phyloP scores from a whole-genome alignment of 2,888 invertebrate species.

The Drymonia ruficornis region DNA sequence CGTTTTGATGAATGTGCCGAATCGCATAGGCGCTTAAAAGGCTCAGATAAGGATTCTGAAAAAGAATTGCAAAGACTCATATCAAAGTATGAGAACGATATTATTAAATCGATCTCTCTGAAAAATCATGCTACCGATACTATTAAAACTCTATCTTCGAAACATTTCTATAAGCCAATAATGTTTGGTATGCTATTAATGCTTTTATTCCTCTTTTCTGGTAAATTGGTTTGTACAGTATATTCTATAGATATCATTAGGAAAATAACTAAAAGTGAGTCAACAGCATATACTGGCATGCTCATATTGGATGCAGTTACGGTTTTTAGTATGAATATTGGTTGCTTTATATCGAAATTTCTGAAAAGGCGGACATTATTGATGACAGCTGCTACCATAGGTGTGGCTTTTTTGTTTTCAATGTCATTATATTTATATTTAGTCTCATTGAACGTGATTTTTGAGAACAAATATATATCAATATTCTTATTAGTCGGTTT shows the following conservation, averaged over 20 bases:
- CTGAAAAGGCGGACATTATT: conserved; percentile 39
- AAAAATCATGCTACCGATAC: not conserved
- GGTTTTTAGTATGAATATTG: conserved; percentile 44
- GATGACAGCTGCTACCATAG: conserved; percentile 30
- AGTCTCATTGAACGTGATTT: conserved; percentile 10
- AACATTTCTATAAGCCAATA: conserved; percentile 23
- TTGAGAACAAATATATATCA: conserved; percentile 18
- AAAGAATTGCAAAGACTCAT: conserved; percentile 22
- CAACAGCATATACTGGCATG: conserved; percentile 47
- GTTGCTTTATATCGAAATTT: conserved; percentile 37
- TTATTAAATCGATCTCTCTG: not conserved
- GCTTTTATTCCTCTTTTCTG: conserved; percentile 18
- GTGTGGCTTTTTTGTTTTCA: conserved; percentile 27
- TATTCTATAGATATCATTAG: conserved; percentile 49
- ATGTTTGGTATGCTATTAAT: conserved; percentile 7
- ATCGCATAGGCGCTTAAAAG: conserved; percentile 39
- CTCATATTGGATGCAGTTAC: conserved; percentile 51
- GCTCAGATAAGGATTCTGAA: conserved; percentile 22
- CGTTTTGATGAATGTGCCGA: conserved; percentile 20
- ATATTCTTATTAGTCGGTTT: conserved; percentile 14
- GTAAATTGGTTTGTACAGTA: conserved; percentile 25
- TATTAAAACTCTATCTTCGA: conserved; percentile 1
- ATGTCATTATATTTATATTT: conserved; percentile 21
- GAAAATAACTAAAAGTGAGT: conserved; percentile 38
- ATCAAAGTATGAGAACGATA: conserved; percentile 8